Percentiles rank a stretch among this genome's conserved stretches.
Conservation (phyloP, 2,888 invertebrate genomes). For the Andricus quercusramuli region DNA sequence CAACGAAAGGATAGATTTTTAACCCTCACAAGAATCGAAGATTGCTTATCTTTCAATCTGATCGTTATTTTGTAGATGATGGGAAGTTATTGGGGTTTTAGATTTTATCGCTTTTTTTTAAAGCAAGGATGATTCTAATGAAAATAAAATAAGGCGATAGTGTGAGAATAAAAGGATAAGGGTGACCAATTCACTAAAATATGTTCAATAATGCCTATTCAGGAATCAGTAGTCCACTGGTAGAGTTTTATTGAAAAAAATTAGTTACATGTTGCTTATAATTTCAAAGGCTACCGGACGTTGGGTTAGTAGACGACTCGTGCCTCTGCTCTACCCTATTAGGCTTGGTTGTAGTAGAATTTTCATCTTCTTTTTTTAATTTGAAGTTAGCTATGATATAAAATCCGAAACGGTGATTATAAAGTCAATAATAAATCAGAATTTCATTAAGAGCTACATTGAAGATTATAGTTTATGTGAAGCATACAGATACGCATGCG, state of each 20-base stretch:
- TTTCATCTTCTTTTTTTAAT: constrained; percentile 5
- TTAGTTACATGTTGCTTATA: too few relatives aligned
- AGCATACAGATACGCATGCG: constrained; percentile 36
- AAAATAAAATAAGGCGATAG: background rate
- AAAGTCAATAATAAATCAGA: constrained; percentile 20
- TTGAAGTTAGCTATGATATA: constrained; percentile 1
- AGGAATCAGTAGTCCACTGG: background rate
- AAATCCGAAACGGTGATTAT: constrained; percentile 24
- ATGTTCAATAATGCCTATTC: background rate
- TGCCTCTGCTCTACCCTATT: background rate
- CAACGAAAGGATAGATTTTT: background rate
- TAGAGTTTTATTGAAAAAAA: too few relatives aligned
- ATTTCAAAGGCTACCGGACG: too few relatives aligned
- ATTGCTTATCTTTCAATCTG: constrained; percentile 24
- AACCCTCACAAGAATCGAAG: background rate
- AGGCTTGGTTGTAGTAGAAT: background rate
- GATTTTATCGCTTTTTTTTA: constrained; percentile 11
- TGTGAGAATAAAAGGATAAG: background rate
- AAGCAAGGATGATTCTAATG: background rate
- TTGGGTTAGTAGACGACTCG: background rate
- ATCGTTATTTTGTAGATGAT: constrained; percentile 27
- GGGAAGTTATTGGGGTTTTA: constrained; percentile 22
- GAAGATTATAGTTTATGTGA: constrained; percentile 34
- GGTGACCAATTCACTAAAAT: background rate
- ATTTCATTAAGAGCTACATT: constrained; percentile 22